These are phyloP conservation scores for Onthophagus sagittarius DNA, from an alignment of 2,888 invertebrate genomes.

Conservation along the genomic window DNA sequence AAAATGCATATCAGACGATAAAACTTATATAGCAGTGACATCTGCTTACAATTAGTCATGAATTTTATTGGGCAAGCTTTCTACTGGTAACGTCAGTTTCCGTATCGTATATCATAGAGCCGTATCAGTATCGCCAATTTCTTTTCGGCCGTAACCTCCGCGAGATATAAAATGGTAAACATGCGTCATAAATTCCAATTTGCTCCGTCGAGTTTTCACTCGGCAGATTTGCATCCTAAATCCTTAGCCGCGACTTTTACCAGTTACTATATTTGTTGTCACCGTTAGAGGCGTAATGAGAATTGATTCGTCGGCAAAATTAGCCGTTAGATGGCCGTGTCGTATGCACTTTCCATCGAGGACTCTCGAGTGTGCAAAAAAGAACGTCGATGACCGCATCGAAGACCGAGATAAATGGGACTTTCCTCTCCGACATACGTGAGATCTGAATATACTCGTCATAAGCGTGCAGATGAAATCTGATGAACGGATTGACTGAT, in stretches of 20 bases:
- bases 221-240: background rate
- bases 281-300: constrained; percentile 3
- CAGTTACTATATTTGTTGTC: constrained; percentile 1
- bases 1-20: background rate
- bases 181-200: background rate
- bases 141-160: background rate
- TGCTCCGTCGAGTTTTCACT: background rate
- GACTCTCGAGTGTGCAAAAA: background rate
- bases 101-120: background rate
- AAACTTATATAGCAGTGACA: background rate
- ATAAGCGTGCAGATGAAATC: background rate
- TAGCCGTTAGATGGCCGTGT: constrained; percentile 4
- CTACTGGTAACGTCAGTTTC: background rate
- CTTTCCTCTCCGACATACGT: background rate
- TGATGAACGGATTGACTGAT: background rate
- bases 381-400: background rate
- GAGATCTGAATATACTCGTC: background rate
- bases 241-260: constrained; percentile 1
- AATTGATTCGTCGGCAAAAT: constrained; percentile 10
- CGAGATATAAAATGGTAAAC: background rate
- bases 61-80: background rate
- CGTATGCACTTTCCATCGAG: background rate
- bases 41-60: background rate
- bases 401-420: background rate
- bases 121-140: background rate